Conservation (phyloP, 2,113 vertebrate species). For the Brachypteracias leptosomus region DNA sequence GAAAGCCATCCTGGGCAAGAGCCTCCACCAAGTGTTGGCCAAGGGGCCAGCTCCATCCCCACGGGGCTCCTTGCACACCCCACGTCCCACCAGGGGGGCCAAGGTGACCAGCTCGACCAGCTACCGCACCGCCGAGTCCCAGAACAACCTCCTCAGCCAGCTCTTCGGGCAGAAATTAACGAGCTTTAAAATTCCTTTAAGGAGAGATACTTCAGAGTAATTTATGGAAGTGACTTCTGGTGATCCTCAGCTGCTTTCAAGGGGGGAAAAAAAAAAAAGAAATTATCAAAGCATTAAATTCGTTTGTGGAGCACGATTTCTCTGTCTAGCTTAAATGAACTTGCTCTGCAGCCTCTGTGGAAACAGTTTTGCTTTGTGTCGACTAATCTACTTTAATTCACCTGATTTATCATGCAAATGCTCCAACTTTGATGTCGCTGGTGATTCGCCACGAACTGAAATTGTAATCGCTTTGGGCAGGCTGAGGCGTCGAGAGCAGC, state of each 20-base stretch:
- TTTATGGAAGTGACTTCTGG: constrained; percentile 75
- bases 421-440: constrained; percentile 79
- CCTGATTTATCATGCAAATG: constrained; percentile 82
- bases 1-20: constrained; percentile 79
- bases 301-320: constrained; percentile 75
- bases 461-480: constrained; percentile 76
- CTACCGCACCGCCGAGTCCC: constrained; percentile 91
- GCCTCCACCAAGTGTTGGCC: constrained; percentile 76
- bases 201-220: constrained; percentile 90
- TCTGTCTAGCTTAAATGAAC: constrained; percentile 80
- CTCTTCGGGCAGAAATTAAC: constrained; percentile 97
- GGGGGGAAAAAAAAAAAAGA: not conserved
- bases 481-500: constrained; percentile 73
- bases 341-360: constrained; percentile 87
- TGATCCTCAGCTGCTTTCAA: constrained; percentile 71
- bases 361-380: constrained; percentile 84
- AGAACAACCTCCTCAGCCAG: constrained; percentile 94
- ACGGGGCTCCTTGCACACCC: constrained; percentile 78
- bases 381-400: constrained; percentile 80
- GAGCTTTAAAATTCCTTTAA: constrained; percentile 98
- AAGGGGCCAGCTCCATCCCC: constrained; percentile 78
- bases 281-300: constrained; percentile 74
- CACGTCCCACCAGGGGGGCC: constrained; percentile 72
- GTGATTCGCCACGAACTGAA: constrained; percentile 80
- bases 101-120: constrained; percentile 75